phyloP scores from a whole-genome alignment of 1,140 invertebrate genomes.

The Colletes latitarsis region DNA sequence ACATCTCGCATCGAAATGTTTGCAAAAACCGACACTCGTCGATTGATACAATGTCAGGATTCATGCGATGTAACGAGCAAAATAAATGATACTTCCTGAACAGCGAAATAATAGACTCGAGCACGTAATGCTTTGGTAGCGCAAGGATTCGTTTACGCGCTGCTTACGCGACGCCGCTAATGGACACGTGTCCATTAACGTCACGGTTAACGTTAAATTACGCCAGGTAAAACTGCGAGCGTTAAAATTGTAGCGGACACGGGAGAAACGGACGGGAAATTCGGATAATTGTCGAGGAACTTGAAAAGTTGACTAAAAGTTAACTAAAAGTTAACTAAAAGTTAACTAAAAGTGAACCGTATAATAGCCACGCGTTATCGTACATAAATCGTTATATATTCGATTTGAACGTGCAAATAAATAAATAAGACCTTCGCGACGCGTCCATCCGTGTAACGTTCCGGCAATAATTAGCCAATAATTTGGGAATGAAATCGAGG shows the following conservation, averaged over 20 bases:
- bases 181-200: neutral
- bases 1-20: no score
- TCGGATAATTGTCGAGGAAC: no score
- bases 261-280: no score
- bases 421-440: no score
- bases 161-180: neutral
- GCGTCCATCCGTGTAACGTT: neutral
- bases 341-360: no score
- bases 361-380: no score
- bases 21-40: neutral
- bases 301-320: no score
- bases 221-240: neutral
- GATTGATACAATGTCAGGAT: neutral
- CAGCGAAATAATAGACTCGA: slow-evolving; percentile 20
- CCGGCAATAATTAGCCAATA: neutral
- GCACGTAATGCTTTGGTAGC: neutral
- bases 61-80: slow-evolving; percentile 14
- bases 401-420: no score
- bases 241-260: no score
- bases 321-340: no score
- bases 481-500: no score
- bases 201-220: slow-evolving; percentile 8
- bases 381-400: no score
- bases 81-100: slow-evolving; percentile 35
- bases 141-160: slow-evolving; percentile 24